Percentiles rank a stretch among this genome's conserved stretches.
Evolutionary conservation across 2,888 invertebrate species (phyloP).

Genomic region (Protodeltote pygarga): DNA sequence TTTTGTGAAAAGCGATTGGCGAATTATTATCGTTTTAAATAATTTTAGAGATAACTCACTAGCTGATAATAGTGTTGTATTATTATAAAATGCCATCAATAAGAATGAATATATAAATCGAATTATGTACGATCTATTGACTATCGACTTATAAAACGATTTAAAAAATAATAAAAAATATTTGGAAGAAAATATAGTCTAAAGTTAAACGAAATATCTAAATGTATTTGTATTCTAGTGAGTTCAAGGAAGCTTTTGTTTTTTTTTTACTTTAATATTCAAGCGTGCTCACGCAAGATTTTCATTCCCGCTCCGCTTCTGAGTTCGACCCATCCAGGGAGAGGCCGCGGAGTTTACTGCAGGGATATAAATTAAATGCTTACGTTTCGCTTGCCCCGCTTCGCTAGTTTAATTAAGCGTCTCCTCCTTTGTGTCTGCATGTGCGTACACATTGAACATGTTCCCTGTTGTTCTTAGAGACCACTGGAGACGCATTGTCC

Average conservation of each 20-base stretch:
- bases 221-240: too few relatives aligned
- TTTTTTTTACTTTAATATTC: too few relatives aligned
- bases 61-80: too few relatives aligned
- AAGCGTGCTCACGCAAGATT: slow-evolving; percentile 3
- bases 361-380: slow-evolving; percentile 86
- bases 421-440: slow-evolving; percentile 80
- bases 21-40: slow-evolving; percentile 10
- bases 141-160: too few relatives aligned
- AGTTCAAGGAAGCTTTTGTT: too few relatives aligned
- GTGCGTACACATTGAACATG: slow-evolving; percentile 82
- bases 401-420: slow-evolving; percentile 86
- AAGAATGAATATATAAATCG: too few relatives aligned
- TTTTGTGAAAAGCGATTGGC: slow-evolving; percentile 46
- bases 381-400: slow-evolving; percentile 84
- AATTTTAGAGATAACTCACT: too few relatives aligned
- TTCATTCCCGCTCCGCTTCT: slow-evolving; percentile 57
- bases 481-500: slow-evolving; percentile 61
- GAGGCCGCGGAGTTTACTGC: slow-evolving; percentile 84
- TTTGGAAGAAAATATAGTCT: too few relatives aligned
- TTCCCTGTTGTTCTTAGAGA: slow-evolving; percentile 69
- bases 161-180: too few relatives aligned
- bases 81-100: too few relatives aligned
- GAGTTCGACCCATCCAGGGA: slow-evolving; percentile 61
- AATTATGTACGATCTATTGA: too few relatives aligned
- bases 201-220: too few relatives aligned